Percentiles rank a stretch among this genome's conserved stretches.
These are phyloP conservation scores for Centropristis striata DNA, from an alignment of 2,113 vertebrate genomes.

Conservation along the genomic window DNA sequence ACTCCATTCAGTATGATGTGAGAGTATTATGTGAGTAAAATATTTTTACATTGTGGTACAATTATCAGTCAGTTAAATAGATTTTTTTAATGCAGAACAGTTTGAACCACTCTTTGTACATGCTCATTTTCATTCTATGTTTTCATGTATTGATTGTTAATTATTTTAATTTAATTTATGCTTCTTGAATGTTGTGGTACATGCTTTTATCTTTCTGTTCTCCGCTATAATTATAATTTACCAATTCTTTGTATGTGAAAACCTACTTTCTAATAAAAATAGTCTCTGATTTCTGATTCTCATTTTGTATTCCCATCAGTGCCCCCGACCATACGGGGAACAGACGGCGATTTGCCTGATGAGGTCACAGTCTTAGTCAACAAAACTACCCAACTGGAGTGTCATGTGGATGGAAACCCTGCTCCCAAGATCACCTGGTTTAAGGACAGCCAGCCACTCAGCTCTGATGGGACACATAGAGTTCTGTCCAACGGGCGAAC, in stretches of 20 bases:
- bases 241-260: no score
- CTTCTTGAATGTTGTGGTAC: no score
- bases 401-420: slow-evolving; percentile 89
- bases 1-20: slow-evolving; percentile 94
- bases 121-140: no score
- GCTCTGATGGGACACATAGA: slow-evolving; percentile 76
- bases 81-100: not conserved
- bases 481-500: slow-evolving; percentile 88
- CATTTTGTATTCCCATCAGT: slow-evolving; percentile 78
- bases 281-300: not conserved
- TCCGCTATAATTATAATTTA: no score
- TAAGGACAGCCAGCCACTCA: slow-evolving; percentile 88
- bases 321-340: slow-evolving; percentile 90
- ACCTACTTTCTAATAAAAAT: not conserved
- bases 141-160: no score
- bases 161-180: no score
- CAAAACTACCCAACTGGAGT: slow-evolving; percentile 87
- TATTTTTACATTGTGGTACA: not conserved
- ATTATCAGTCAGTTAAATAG: not conserved
- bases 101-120: no score
- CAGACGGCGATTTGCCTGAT: slow-evolving; percentile 84
- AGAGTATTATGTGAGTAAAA: slow-evolving; percentile 90
- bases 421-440: slow-evolving; percentile 91
- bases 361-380: slow-evolving; percentile 90
- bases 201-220: no score